phyloP scores from a whole-genome alignment of 2,113 vertebrate species.

The Crotophaga sulcirostris region DNA sequence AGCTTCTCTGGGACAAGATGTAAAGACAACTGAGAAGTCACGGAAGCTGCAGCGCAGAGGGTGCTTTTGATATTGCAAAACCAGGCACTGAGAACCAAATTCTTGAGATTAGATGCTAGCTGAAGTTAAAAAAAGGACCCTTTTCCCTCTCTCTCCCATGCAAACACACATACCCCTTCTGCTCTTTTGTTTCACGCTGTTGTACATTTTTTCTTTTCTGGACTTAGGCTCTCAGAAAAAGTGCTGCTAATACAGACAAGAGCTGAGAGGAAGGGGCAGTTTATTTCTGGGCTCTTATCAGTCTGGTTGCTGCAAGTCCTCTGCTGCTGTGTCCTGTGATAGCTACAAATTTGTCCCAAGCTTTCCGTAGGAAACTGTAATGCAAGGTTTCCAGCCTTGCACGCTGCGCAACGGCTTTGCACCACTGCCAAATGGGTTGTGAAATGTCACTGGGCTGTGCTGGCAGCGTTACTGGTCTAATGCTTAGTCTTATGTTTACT shows the following conservation, averaged over 20 bases:
- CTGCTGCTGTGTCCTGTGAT: not conserved
- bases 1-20: not conserved
- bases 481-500: too few relatives aligned
- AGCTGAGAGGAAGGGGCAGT: not conserved
- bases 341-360: not conserved
- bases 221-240: not conserved
- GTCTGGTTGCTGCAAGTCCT: not conserved
- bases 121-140: not conserved
- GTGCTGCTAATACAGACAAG: not conserved
- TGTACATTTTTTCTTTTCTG: not conserved
- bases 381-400: not conserved
- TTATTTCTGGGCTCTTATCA: not conserved
- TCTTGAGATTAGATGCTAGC: not conserved
- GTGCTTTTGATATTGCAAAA: not conserved
- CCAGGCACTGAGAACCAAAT: not conserved
- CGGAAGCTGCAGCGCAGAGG: not conserved
- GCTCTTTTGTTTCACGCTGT: not conserved
- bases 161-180: not conserved
- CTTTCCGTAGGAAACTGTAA: not conserved
- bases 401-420: not conserved
- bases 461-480: accelerated
- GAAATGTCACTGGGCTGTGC: not conserved
- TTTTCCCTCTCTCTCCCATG: not conserved
- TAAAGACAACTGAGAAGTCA: not conserved
- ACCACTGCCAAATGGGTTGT: not conserved